A percentile compares a stretch with the other conserved stretches of the same genome.
Conservation (phyloP, 30 jellyfish, hydroid and myxozoan genomes). For the Pseudorhiza aurosa region DNA sequence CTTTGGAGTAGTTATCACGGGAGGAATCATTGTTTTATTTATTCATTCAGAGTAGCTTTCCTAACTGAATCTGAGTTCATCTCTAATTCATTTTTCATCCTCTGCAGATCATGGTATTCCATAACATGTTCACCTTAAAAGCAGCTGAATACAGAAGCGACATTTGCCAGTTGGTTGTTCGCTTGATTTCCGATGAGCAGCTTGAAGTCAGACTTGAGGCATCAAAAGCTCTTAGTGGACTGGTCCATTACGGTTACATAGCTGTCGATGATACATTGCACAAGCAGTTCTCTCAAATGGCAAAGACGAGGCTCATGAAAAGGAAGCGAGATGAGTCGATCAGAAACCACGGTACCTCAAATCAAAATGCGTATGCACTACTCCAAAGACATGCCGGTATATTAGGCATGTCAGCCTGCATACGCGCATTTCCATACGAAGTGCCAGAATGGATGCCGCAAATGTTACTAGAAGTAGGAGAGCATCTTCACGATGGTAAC, state of each 20-base stretch:
- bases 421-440: slow-evolving; percentile 93
- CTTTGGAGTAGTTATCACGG: too few species aligned
- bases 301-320: slow-evolving; percentile 76
- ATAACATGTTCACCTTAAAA: slow-evolving; percentile 89
- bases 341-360: slow-evolving; percentile 7
- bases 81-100: too few species aligned
- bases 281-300: slow-evolving; percentile 77
- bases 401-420: slow-evolving; percentile 91
- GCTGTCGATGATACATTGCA: slow-evolving; percentile 65
- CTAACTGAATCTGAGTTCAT: too few species aligned
- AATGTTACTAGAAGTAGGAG: slow-evolving; percentile 87
- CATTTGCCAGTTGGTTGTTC: slow-evolving; percentile 60
- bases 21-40: too few species aligned
- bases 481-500: slow-evolving; percentile 85
- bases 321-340: slow-evolving; percentile 59
- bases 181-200: slow-evolving; percentile 84
- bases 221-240: slow-evolving; percentile 86
- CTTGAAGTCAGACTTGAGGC: slow-evolving; percentile 95
- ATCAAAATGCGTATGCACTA: slow-evolving; percentile 39
- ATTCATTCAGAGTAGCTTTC: too few species aligned
- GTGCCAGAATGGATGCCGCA: slow-evolving; percentile 99
- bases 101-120: slow-evolving; percentile 67
- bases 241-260: slow-evolving; percentile 92
- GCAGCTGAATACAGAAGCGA: slow-evolving; percentile 40
- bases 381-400: slow-evolving; percentile 93